Evolutionary conservation across 2,113 vertebrate species (phyloP), one percentile per base, ranked within the genome.

Genomic region (Hemibates koningsi): DNA sequence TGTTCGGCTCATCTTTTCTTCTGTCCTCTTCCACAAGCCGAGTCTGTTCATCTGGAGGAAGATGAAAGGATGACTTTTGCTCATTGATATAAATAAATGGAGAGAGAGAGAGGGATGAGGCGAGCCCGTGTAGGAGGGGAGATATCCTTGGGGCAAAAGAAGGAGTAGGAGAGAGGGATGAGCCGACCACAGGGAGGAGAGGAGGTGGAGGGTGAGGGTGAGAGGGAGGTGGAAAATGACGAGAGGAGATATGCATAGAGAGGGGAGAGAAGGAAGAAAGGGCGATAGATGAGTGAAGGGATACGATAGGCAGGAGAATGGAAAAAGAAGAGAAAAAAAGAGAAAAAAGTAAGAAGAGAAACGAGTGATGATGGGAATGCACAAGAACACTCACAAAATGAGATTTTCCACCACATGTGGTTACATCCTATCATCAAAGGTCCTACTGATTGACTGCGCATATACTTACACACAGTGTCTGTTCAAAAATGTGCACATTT

Each of bases 21-120:
- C 90, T 86, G 88, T 95, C 92, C 91, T 95, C 93, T 93, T 93
- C 94, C 90, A 92, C 93, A 86, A 90, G 92, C 94, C 85, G 91
- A 90, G 90, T 91, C 87, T 92, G 93, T 93, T 95, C 91, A 92
- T 96, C 91, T 95, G 95, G 94, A 95, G 95, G 95, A 95, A 96
- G 95, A 96, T 96, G 92, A 96, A 96, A 95, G 91, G 89, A 86
- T 94, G 95, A 95, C 93, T 95, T 94, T 94, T 96, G 94, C 94
- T 94, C 94, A 94, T 93, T 94, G 95, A 93, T 96, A 96, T 96
- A 96, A 96, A 96, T 96, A 96, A 93, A 96, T 92, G 92, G 94
- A 95, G 90, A 92, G 88, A 91, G 89, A 93, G 92, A 94, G 88
- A 93, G 90, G 88, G 88, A 93, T 92, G 92, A 94, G 92, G 89